phyloP scores from a whole-genome alignment of 2,888 invertebrate species.

The Nomada fucata region DNA sequence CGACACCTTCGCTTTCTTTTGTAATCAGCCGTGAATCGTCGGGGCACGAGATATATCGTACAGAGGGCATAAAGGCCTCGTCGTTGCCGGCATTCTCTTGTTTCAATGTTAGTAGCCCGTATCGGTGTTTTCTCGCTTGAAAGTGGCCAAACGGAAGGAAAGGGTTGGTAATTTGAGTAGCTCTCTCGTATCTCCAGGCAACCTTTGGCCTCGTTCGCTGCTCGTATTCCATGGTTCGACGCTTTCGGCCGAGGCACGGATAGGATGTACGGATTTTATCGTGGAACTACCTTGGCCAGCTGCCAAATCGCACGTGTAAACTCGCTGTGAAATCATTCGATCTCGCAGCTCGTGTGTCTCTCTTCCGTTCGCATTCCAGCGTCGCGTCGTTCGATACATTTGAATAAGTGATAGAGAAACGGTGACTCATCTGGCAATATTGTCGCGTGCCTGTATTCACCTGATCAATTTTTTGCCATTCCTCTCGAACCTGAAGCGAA shows the following conservation, averaged over 20 bases:
- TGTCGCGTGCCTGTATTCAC: constrained; percentile 6
- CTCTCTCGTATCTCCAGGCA: constrained; percentile 45
- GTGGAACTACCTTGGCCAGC: constrained; percentile 86
- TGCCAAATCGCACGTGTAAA: constrained; percentile 88
- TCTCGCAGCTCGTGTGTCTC: constrained; percentile 34
- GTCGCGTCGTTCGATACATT: constrained; percentile 18
- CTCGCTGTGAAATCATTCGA: constrained; percentile 56
- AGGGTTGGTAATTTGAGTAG: constrained; percentile 58
- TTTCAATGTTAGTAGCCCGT: constrained; percentile 7
- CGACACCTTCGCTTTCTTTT: not conserved
- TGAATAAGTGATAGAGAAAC: constrained; percentile 29
- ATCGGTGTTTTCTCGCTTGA: constrained; percentile 17
- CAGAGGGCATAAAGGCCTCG: not conserved
- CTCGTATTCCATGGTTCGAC: constrained; percentile 55
- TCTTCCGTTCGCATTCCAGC: not conserved
- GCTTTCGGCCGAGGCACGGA: constrained; percentile 58
- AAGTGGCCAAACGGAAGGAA: constrained; percentile 42
- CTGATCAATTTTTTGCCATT: not conserved
- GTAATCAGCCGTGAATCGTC: not conserved
- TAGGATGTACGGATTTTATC: constrained; percentile 74
- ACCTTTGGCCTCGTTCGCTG: constrained; percentile 46
- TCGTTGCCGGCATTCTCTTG: not conserved
- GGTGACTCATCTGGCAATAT: not conserved
- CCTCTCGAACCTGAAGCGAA: no score
- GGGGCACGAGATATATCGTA: not conserved